These are phyloP conservation scores for Albula goreensis DNA, from an alignment of 2,113 vertebrate genomes.

Conservation along the genomic window DNA sequence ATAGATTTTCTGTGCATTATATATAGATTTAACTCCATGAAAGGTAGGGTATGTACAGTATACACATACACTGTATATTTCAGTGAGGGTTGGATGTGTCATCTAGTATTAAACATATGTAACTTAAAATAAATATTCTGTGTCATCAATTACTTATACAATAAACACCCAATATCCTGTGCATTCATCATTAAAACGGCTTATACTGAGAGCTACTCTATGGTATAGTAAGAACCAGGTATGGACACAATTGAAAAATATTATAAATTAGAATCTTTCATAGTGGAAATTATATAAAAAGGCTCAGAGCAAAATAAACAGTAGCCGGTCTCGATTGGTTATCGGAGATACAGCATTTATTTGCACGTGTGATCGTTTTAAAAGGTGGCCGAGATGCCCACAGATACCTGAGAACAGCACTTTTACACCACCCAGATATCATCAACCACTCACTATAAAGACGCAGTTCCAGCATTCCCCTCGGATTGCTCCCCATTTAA, in stretches of 20 bases:
- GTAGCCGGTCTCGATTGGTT: no score
- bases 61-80: not conserved
- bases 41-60: not conserved
- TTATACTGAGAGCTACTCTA: no score
- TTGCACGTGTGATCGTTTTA: constrained; percentile 12
- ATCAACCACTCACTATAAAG: constrained; percentile 38
- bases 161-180: not conserved
- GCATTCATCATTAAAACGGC: no score
- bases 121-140: not conserved
- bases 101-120: not conserved
- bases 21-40: no score
- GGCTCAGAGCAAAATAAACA: not conserved
- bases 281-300: not conserved
- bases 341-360: not conserved
- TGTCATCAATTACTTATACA: not conserved
- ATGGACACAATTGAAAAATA: not conserved
- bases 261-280: not conserved
- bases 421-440: constrained; percentile 40
- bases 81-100: not conserved
- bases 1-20: not conserved
- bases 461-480: constrained; percentile 34
- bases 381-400: constrained; percentile 29
- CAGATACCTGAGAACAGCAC: constrained; percentile 31
- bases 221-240: no score
- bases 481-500: constrained; percentile 51